phyloP scores from a whole-genome alignment of 2,797 vertebrate genomes.

The Martes flavigula region DNA sequence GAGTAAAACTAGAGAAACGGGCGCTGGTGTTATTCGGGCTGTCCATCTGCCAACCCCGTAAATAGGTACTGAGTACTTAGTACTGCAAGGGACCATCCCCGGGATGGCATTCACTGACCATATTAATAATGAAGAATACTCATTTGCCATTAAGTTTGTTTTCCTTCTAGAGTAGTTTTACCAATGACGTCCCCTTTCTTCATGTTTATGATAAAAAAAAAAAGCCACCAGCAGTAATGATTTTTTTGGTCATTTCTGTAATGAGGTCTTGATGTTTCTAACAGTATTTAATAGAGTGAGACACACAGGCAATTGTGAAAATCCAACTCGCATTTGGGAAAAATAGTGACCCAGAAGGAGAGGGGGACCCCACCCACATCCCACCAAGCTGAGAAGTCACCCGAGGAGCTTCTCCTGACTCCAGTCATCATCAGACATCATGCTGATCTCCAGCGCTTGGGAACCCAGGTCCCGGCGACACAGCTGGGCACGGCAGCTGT shows the following conservation, averaged over 20 bases:
- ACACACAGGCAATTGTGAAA: neutral
- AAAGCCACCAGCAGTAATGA: neutral
- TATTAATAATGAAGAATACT: neutral
- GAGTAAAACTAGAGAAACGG: neutral
- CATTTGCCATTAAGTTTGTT: neutral
- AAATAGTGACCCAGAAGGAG: neutral
- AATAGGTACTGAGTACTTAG: neutral
- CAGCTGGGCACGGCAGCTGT: neutral
- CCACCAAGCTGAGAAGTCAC: neutral
- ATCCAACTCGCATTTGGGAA: neutral
- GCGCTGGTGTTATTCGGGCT: fast-evolving
- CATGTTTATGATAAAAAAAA: neutral
- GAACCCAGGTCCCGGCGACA: fast-evolving
- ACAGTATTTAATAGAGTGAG: neutral
- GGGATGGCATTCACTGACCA: neutral
- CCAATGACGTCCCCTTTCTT: neutral
- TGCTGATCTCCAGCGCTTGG: fast-evolving
- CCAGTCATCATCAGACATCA: fast-evolving
- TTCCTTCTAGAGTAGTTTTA: neutral
- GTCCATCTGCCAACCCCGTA: neutral
- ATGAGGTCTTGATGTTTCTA: neutral
- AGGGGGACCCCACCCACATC: neutral
- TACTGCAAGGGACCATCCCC: neutral
- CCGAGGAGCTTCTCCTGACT: neutral
- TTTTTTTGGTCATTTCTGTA: neutral